Percentiles rank a stretch among this genome's conserved stretches.
These are phyloP conservation scores for Megathymus violae DNA, from an alignment of 1,140 invertebrate genomes.

Conservation along the genomic window DNA sequence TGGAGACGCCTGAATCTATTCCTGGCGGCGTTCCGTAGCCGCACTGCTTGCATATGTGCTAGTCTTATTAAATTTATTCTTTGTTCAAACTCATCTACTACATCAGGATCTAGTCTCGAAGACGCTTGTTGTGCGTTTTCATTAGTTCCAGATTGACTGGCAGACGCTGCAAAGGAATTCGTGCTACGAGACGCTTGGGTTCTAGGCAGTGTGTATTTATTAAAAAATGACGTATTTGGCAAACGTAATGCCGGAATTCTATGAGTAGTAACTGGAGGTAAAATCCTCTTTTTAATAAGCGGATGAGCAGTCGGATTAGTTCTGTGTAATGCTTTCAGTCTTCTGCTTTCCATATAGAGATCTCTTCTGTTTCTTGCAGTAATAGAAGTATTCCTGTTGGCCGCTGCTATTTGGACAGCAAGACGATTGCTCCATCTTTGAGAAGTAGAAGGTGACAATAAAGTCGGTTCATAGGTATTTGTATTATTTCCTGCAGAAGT, in stretches of 20 bases:
- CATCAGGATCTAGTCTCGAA: constrained; percentile 45
- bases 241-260: constrained; percentile 68
- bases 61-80: constrained; percentile 73
- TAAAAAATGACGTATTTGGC: constrained; percentile 10
- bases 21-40: constrained; percentile 65
- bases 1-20: constrained; percentile 67
- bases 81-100: constrained; percentile 63
- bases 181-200: constrained; percentile 16
- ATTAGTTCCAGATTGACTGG: constrained; percentile 34
- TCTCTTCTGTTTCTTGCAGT: constrained; percentile 73
- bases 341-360: constrained; percentile 67
- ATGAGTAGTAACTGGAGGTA: constrained; percentile 64
- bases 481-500: too few species aligned
- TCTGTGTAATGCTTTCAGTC: constrained; percentile 70
- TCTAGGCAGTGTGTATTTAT: constrained; percentile 39
- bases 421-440: constrained; percentile 73
- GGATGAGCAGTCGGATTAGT: constrained; percentile 75
- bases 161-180: constrained; percentile 19
- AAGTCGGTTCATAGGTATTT: constrained; percentile 15
- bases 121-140: constrained; percentile 43
- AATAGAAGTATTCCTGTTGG: constrained; percentile 74
- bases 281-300: constrained; percentile 57
- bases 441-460: constrained; percentile 14
- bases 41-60: constrained; percentile 69
- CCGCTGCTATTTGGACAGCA: constrained; percentile 76